Evolutionary conservation across 2,797 vertebrate species (phyloP).

Genomic region (Enteromius fasciolatus): DNA sequence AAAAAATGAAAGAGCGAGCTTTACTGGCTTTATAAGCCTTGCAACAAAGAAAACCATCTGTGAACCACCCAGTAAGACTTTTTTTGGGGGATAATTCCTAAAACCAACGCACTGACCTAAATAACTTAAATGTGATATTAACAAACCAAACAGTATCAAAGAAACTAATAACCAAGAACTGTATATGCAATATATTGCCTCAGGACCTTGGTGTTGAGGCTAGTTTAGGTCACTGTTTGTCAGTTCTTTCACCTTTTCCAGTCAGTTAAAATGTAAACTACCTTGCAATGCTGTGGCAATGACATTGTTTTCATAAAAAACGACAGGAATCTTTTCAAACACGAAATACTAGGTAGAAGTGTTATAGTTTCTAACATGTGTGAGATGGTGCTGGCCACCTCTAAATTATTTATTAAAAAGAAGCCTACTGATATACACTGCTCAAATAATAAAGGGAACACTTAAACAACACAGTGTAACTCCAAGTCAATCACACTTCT

Average conservation of each 20-base stretch:
- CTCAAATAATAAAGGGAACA: too few species aligned
- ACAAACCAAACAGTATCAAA: not conserved
- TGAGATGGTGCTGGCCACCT: conserved; percentile 76
- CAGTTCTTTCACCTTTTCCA: conserved; percentile 67
- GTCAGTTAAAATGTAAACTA: conserved; percentile 71
- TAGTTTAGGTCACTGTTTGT: conserved; percentile 50
- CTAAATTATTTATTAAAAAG: conserved; percentile 87
- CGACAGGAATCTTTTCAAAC: not conserved
- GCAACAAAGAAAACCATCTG: not conserved
- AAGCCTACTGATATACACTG: conserved; percentile 51
- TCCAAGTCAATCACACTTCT: too few species aligned
- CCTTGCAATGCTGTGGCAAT: conserved; percentile 59
- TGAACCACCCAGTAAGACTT: not conserved
- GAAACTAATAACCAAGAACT: not conserved
- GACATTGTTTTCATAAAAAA: conserved; percentile 61
- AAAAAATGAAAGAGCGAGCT: not conserved
- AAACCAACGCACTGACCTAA: not conserved
- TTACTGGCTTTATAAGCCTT: not conserved
- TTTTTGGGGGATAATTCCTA: not conserved
- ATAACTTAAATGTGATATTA: not conserved
- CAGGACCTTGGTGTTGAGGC: conserved; percentile 5
- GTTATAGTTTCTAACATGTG: conserved; percentile 7
- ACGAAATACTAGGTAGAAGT: not conserved
- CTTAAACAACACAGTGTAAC: too few species aligned
- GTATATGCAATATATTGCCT: not conserved